Evolutionary conservation across 2,113 vertebrate species (phyloP).

Genomic region (Asarcornis scutulata): DNA sequence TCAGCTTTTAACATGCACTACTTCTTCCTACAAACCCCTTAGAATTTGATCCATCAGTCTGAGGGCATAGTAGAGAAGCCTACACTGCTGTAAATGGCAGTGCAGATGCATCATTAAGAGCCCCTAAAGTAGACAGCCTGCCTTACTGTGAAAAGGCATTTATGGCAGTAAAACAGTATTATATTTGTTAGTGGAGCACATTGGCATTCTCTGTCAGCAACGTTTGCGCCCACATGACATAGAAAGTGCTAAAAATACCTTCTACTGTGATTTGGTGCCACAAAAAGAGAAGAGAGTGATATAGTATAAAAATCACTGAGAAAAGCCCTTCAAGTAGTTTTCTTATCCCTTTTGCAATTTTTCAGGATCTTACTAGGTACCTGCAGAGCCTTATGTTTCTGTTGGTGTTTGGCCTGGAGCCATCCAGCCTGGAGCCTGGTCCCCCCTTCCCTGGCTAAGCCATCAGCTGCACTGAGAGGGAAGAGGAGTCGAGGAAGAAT

Average conservation of each 20-base stretch:
- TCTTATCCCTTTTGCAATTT: background rate
- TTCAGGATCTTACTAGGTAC: background rate
- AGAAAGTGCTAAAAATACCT: constrained; percentile 15
- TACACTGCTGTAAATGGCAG: background rate
- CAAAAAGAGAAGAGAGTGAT: background rate
- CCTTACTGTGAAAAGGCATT: background rate
- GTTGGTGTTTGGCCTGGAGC: background rate
- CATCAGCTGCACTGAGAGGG: background rate
- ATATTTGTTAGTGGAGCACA: background rate
- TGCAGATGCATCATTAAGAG: background rate
- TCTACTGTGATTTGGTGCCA: background rate
- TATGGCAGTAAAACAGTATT: background rate
- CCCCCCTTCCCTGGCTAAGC: background rate
- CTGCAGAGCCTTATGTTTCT: background rate
- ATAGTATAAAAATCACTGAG: background rate
- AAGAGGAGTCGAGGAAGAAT: background rate
- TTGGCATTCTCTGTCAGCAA: constrained; percentile 23
- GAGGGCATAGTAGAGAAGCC: background rate
- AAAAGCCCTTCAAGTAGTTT: background rate
- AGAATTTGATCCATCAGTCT: background rate
- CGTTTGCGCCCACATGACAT: background rate
- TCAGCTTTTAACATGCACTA: background rate
- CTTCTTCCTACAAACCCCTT: background rate
- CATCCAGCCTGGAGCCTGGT: background rate
- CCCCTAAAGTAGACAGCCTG: background rate